Conservation (phyloP, 2,113 vertebrate species). For the Parotia lawesii region DNA sequence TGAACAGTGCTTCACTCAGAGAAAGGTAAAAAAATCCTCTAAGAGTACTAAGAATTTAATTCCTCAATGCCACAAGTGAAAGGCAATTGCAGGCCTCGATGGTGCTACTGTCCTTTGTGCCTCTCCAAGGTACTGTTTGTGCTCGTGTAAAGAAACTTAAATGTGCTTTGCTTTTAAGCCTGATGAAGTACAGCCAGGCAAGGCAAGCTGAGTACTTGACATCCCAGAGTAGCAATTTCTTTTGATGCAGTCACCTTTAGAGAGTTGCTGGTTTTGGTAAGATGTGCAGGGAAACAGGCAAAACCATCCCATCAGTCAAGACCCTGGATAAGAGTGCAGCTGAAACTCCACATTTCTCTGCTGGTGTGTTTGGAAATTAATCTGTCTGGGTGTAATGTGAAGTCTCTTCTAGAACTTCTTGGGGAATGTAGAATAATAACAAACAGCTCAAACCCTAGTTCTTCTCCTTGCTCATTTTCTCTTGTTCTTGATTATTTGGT, state of each 20-base stretch:
- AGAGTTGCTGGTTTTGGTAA: conserved; percentile 2
- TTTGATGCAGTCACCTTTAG: conserved; percentile 14
- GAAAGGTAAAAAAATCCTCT: not conserved
- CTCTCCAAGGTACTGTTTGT: not conserved
- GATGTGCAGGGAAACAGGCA: not conserved
- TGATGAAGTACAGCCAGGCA: not conserved
- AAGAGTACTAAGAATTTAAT: not conserved
- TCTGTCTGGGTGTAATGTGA: not conserved
- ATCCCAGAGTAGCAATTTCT: not conserved
- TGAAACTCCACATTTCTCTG: not conserved
- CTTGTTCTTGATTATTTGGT: not conserved
- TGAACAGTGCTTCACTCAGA: not conserved
- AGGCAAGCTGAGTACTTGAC: not conserved
- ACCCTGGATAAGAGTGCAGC: not conserved
- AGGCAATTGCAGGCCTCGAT: not conserved
- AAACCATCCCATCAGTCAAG: conserved; percentile 9
- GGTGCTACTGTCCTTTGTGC: not conserved
- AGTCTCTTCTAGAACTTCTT: not conserved
- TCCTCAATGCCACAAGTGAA: not conserved
- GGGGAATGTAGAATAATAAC: not conserved
- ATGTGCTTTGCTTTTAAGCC: not conserved
- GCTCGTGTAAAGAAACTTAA: not conserved
- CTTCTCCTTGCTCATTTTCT: not conserved
- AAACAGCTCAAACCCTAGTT: not conserved
- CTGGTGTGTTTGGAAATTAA: not conserved